Base-by-base conservation (phyloP, 92 coral and sea anemone genomes). In the Palythoa caribaeorum region DNA sequence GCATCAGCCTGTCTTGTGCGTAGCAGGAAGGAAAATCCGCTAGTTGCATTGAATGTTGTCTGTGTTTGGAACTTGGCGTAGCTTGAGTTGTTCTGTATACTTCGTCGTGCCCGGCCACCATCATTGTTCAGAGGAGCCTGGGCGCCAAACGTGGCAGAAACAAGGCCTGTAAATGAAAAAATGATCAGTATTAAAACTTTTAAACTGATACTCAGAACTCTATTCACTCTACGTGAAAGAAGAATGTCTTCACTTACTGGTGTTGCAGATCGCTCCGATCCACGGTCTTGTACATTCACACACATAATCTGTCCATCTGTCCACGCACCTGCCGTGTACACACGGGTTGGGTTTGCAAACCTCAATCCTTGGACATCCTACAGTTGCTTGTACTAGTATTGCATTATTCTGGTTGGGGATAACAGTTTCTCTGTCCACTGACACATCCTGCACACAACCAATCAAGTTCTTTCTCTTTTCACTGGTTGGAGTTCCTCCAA, bases 71-170 rank as follows among this genome's bases (percentile, higher is more conserved):
- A 97, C 76, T 91, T 89, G 28, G 97, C 96, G 84, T 59, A 95
- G 92, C 97, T 95, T 12, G 89, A 88, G 48, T 94, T 92, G 77
- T 51, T 76, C 20, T 71, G 66, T 55, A 88, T 66, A 51, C 84
- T 90, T 55, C 98, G 92, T 9, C 98, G 92, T 55, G 74, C 73
- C 47, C 98, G 90, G 51, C 79, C 81, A 70, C 40, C 53, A 9
- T 68, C 89, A 16, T 11, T 73, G 91, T 95, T 95, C 9, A 96
- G 95, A 8, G 92, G 89, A 19, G 93, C 89, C 36, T 94, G 92
- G 14, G 97, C 94, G n/a, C 99, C 99, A 88, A 96, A 96, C 10
- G 99, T 93, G 38, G 93, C 98, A 63, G 98, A 88, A 37, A 87
- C 91, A 57, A 96, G 84, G 38, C 86, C 99, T 96, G 77, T 10